Percentiles rank a stretch among this genome's conserved stretches.
Evolutionary conservation across 1,140 invertebrate genomes (phyloP).

Genomic region (Dysdera silvatica): DNA sequence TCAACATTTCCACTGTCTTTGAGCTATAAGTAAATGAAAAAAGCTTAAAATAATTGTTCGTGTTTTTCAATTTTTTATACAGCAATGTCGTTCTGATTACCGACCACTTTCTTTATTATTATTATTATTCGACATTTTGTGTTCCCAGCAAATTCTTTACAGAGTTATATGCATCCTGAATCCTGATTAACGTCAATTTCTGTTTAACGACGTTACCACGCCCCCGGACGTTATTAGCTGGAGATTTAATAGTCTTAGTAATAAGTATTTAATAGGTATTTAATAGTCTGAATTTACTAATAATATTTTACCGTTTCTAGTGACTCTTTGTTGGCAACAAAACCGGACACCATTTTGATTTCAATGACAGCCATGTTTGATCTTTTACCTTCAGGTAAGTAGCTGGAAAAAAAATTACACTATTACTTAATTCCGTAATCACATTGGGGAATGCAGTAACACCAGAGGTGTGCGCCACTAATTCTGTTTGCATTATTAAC

Average conservation of each 20-base stretch:
- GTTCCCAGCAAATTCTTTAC: not conserved
- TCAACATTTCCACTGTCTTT: not conserved
- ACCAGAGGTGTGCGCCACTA: not conserved
- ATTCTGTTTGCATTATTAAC: not conserved
- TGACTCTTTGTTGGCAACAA: slow-evolving; percentile 49
- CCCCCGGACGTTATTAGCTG: no score
- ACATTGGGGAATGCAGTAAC: not conserved
- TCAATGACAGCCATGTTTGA: slow-evolving; percentile 59
- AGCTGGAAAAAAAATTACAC: not conserved
- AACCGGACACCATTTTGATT: slow-evolving; percentile 58
- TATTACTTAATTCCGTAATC: no score
- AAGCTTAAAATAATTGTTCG: not conserved
- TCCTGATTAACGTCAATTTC: not conserved
- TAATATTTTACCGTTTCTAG: slow-evolving; percentile 39
- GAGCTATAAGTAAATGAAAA: not conserved
- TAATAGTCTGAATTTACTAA: not conserved
- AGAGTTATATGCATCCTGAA: not conserved
- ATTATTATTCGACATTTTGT: not conserved
- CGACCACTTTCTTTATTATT: not conserved
- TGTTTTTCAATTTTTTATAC: not conserved
- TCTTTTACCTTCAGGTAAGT: slow-evolving; percentile 40
- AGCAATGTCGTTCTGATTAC: not conserved
- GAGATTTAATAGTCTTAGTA: no score
- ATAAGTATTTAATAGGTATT: not conserved
- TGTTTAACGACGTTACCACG: not conserved